phyloP scores from a whole-genome alignment of 2,888 invertebrate genomes.

The Phaedon cochleariae region DNA sequence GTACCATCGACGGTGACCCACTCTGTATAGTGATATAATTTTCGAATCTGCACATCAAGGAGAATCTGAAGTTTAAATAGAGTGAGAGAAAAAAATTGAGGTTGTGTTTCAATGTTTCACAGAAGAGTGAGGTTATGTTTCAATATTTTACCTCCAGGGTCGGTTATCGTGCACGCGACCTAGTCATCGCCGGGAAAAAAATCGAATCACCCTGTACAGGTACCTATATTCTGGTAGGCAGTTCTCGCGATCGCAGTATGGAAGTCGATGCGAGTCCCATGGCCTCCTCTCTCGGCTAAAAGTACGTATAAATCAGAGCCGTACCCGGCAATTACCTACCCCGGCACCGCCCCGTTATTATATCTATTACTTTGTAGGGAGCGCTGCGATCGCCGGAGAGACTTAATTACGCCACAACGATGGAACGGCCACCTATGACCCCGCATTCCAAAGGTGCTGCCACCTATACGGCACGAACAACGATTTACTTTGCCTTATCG shows the following conservation, averaged over 20 bases:
- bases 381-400: slow-evolving; percentile 59
- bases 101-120: too few species aligned
- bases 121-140: too few species aligned
- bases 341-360: slow-evolving; percentile 62
- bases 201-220: too few species aligned
- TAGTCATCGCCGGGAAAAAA: too few species aligned
- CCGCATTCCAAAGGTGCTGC: slow-evolving; percentile 58
- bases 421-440: slow-evolving; percentile 62
- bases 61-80: too few species aligned
- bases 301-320: slow-evolving; percentile 59
- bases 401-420: slow-evolving; percentile 62
- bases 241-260: slow-evolving; percentile 38
- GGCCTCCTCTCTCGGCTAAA: slow-evolving; percentile 34
- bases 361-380: slow-evolving; percentile 63
- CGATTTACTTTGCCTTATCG: slow-evolving; percentile 34
- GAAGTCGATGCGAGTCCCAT: slow-evolving; percentile 33
- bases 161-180: too few species aligned
- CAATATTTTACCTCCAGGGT: too few species aligned
- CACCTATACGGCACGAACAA: slow-evolving; percentile 58
- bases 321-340: slow-evolving; percentile 61
- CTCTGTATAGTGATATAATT: too few species aligned
- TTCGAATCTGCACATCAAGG: too few species aligned
- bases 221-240: slow-evolving; percentile 40
- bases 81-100: too few species aligned
- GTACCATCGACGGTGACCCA: too few species aligned